phyloP scores from a whole-genome alignment of 2,888 invertebrate genomes.

The Catonia carolina region DNA sequence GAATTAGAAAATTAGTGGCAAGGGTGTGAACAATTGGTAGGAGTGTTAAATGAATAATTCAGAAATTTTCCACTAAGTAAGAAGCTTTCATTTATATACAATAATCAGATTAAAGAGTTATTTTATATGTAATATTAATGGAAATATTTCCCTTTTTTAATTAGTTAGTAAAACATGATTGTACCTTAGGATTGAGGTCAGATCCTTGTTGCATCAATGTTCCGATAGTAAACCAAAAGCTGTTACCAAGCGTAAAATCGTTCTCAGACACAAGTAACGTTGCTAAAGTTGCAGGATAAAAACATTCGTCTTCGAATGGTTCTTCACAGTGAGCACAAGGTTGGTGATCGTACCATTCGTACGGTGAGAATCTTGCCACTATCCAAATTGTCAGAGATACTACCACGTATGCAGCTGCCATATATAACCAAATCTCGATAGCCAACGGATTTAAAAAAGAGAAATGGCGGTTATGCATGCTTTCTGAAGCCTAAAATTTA shows the following conservation, averaged over 20 bases:
- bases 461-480: slow-evolving; percentile 58
- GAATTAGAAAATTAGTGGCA: too few species aligned
- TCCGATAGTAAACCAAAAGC: slow-evolving; percentile 82
- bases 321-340: slow-evolving; percentile 35
- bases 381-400: slow-evolving; percentile 72
- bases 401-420: slow-evolving; percentile 69
- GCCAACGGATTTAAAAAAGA: slow-evolving; percentile 83
- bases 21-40: too few species aligned
- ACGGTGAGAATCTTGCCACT: slow-evolving; percentile 71
- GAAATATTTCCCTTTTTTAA: too few species aligned
- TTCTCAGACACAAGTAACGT: slow-evolving; percentile 46
- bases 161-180: too few species aligned
- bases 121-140: too few species aligned
- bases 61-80: too few species aligned
- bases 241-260: slow-evolving; percentile 74
- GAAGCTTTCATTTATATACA: too few species aligned
- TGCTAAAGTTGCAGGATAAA: slow-evolving; percentile 19
- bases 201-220: slow-evolving; percentile 82
- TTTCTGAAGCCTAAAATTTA: slow-evolving; percentile 27
- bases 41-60: too few species aligned
- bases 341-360: slow-evolving; percentile 71
- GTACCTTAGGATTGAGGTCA: slow-evolving; percentile 67
- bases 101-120: too few species aligned
- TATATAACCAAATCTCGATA: slow-evolving; percentile 78
- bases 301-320: slow-evolving; percentile 28